Evolutionary conservation across 2,888 invertebrate genomes (phyloP).

Genomic region (Acleris sparsana): DNA sequence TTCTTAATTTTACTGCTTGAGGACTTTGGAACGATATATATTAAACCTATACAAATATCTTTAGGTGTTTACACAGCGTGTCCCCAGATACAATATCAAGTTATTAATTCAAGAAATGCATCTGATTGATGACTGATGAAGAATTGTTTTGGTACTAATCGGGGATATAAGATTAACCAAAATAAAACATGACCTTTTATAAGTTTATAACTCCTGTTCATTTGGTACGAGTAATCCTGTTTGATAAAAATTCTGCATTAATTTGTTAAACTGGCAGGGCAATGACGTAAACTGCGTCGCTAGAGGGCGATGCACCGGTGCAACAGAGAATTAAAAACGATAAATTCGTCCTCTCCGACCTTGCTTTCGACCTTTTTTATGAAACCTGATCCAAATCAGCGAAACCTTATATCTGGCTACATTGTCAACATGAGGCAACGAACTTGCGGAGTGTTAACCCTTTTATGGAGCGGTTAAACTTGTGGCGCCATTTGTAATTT

Average conservation of each 20-base stretch:
- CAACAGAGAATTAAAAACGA: conserved; percentile 30
- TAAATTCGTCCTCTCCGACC: conserved; percentile 31
- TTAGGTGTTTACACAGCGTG: neutral
- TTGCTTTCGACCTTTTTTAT: conserved; percentile 33
- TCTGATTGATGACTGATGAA: no score
- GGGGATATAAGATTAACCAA: no score
- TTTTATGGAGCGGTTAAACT: conserved; percentile 11
- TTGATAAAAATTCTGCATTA: neutral
- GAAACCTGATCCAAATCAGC: conserved; percentile 17
- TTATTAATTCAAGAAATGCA: neutral
- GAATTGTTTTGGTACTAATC: no score
- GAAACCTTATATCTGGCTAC: conserved; percentile 17
- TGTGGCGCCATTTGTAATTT: conserved; percentile 5
- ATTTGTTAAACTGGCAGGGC: conserved; percentile 2
- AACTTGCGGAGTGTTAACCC: conserved; percentile 24
- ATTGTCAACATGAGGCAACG: conserved; percentile 20
- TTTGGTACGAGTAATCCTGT: no score
- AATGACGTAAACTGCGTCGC: conserved; percentile 21
- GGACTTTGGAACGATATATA: conserved; percentile 3
- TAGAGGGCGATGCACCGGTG: conserved; percentile 28
- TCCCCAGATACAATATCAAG: neutral
- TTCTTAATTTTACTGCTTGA: conserved; percentile 18
- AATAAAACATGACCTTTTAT: no score
- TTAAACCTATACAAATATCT: neutral
- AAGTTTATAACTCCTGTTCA: no score